Percentiles rank a stretch among this genome's conserved stretches.
Conservation (phyloP, 1,140 invertebrate species). For the Zaprionus nigranus region DNA sequence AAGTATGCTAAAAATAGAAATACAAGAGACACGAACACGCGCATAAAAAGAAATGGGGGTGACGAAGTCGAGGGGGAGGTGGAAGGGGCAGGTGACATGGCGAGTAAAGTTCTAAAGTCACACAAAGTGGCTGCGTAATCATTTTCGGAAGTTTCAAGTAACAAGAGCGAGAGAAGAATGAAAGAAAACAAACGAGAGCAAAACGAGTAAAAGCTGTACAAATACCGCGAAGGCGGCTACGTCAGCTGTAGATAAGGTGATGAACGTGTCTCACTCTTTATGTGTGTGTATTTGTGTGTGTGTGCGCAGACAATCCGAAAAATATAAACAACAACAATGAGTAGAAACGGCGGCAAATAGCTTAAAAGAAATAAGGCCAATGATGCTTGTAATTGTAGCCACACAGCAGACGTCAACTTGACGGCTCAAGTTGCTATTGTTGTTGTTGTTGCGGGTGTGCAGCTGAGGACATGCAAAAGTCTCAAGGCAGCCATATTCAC, state of each 20-base stretch:
- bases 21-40: slow-evolving; percentile 15
- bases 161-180: slow-evolving; percentile 26
- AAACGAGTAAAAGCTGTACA: slow-evolving; percentile 65
- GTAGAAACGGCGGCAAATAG: slow-evolving; percentile 34
- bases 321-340: slow-evolving; percentile 40
- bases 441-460: slow-evolving; percentile 39
- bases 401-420: slow-evolving; percentile 50
- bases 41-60: slow-evolving; percentile 26
- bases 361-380: slow-evolving; percentile 73
- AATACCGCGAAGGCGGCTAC: slow-evolving; percentile 61
- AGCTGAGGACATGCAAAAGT: slow-evolving; percentile 47
- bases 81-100: background rate
- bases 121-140: slow-evolving; percentile 66
- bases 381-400: slow-evolving; percentile 79
- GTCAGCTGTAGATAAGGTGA: slow-evolving; percentile 53
- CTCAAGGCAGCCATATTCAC: slow-evolving; percentile 62
- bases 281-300: slow-evolving; percentile 7
- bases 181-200: slow-evolving; percentile 45
- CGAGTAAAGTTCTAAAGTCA: slow-evolving; percentile 42
- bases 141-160: slow-evolving; percentile 71
- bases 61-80: background rate
- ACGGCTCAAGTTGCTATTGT: slow-evolving; percentile 10
- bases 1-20: slow-evolving; percentile 41
- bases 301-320: slow-evolving; percentile 49
- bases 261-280: background rate